Percentiles rank a stretch among this genome's conserved stretches.
phyloP scores from a whole-genome alignment of 2,797 vertebrate species.

The Pelodytes ibericus region DNA sequence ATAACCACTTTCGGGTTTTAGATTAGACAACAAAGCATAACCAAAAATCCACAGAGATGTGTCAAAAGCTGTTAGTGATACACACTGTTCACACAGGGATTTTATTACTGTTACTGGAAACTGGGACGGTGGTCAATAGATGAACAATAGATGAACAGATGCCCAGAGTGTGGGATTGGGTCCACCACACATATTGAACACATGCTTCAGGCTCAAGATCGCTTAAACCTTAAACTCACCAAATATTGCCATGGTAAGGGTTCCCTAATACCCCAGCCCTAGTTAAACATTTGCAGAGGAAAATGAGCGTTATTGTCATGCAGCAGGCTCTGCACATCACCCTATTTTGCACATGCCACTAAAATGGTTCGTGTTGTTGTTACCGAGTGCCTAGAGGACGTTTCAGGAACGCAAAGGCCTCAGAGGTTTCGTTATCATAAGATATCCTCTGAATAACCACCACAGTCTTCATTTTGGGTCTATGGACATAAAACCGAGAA shows the following conservation, averaged over 20 bases:
- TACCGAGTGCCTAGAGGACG: slow-evolving; percentile 83
- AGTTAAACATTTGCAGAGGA: slow-evolving; percentile 56
- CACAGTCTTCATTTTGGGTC: slow-evolving; percentile 97
- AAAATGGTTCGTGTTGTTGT: slow-evolving; percentile 83
- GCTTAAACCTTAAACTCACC: slow-evolving; percentile 57
- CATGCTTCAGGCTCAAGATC: too few relatives aligned
- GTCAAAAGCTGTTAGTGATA: slow-evolving; percentile 2
- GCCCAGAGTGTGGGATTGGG: too few relatives aligned
- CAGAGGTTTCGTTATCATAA: slow-evolving; percentile 85
- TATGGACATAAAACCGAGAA: slow-evolving; percentile 88
- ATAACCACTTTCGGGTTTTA: too few relatives aligned
- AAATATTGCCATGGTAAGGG: slow-evolving; percentile 74
- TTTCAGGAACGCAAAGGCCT: slow-evolving; percentile 75
- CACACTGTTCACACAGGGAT: slow-evolving; percentile 25
- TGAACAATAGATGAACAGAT: too few relatives aligned
- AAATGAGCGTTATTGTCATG: slow-evolving; percentile 72
- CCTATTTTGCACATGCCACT: slow-evolving; percentile 84
- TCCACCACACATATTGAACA: too few relatives aligned
- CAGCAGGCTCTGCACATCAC: slow-evolving; percentile 78
- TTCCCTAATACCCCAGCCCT: slow-evolving; percentile 59
- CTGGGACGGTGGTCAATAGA: too few relatives aligned
- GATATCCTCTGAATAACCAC: slow-evolving; percentile 95
- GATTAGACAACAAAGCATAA: too few relatives aligned
- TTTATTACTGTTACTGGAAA: not conserved
- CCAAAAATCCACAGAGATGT: not conserved